Conservation (phyloP, 2,888 invertebrate species). For the Beris chalybata region DNA sequence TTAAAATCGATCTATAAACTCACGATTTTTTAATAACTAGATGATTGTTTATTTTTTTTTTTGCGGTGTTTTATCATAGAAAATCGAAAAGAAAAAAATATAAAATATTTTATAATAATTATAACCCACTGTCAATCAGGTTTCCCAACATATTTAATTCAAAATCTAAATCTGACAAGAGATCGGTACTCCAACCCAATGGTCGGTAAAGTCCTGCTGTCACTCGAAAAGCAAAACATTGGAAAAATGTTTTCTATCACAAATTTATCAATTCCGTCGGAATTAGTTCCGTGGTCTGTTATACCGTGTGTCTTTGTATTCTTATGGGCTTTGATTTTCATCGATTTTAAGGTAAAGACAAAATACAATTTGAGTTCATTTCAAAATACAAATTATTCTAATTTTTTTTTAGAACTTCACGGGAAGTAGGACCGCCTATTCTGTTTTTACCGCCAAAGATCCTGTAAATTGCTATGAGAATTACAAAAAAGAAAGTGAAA, state of each 20-base stretch:
- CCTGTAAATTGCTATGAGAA: slow-evolving; percentile 34
- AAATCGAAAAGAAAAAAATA: too few species aligned
- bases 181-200: too few species aligned
- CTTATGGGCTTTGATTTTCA: slow-evolving; percentile 34
- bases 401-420: slow-evolving; percentile 35
- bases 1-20: too few species aligned
- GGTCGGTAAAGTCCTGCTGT: too few species aligned
- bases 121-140: slow-evolving; percentile 9
- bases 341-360: slow-evolving; percentile 33
- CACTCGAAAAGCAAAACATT: neutral
- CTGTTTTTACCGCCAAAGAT: slow-evolving; percentile 24
- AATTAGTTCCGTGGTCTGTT: slow-evolving; percentile 12
- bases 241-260: slow-evolving; percentile 2
- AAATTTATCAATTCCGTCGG: neutral
- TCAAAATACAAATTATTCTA: neutral
- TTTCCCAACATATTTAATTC: too few species aligned
- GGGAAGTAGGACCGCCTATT: slow-evolving; percentile 33
- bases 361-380: neutral
- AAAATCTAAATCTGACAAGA: too few species aligned
- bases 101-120: too few species aligned
- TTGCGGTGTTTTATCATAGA: too few species aligned
- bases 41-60: too few species aligned
- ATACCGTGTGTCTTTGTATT: slow-evolving; percentile 34
- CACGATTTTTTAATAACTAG: too few species aligned
- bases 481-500: slow-evolving; percentile 16